Conservation (phyloP, 2,888 invertebrate genomes). For the Eumacrocentrus americanus region DNA sequence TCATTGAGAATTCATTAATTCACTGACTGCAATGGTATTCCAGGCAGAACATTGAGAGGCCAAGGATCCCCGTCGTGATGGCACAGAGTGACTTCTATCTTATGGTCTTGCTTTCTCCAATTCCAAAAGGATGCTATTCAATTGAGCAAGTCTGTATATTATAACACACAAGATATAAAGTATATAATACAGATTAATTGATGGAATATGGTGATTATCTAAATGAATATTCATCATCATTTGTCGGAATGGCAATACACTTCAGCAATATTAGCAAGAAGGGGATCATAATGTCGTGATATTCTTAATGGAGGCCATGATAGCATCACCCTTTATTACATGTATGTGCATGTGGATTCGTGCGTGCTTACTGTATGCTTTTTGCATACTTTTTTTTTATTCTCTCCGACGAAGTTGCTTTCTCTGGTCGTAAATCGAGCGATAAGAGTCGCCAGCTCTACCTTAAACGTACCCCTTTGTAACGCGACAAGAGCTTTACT, state of each 20-base stretch:
- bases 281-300: constrained; percentile 42
- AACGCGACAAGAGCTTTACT: not conserved
- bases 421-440: constrained; percentile 37
- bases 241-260: constrained; percentile 39
- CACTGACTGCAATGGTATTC: not conserved
- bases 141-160: no score
- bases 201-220: constrained; percentile 32
- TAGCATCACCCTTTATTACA: constrained; percentile 43
- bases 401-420: constrained; percentile 9
- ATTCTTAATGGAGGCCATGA: constrained; percentile 45
- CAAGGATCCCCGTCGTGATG: not conserved
- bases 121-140: not conserved
- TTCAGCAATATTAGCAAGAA: constrained; percentile 28
- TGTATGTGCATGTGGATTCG: constrained; percentile 20
- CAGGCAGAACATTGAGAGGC: not conserved
- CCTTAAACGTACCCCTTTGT: constrained; percentile 1
- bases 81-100: not conserved
- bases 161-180: no score
- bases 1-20: not conserved
- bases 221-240: constrained; percentile 46
- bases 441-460: constrained; percentile 32
- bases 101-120: not conserved
- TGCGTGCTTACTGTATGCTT: constrained; percentile 9
- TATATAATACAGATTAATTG: not conserved
- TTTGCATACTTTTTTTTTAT: constrained; percentile 9